Base-by-base conservation (phyloP, 2,888 invertebrate species). In the Macropis europaea region DNA sequence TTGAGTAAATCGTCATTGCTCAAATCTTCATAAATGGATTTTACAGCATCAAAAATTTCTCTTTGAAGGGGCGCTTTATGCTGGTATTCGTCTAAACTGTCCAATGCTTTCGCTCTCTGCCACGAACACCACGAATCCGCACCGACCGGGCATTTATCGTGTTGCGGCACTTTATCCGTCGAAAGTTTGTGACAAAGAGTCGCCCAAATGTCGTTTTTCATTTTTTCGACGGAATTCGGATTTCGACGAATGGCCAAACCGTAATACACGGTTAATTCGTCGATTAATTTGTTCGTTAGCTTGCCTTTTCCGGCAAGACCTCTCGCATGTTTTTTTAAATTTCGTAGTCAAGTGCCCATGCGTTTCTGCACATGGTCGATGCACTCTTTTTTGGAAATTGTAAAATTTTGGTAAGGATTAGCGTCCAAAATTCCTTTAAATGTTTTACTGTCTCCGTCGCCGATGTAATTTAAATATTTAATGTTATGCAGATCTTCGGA, bases 141-240 rank as follows among this genome's bases (percentile, higher is more conserved):
- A 13, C 71, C 54, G 32, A 24, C 38, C 5, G 82, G 84, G 73
- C 84, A 84, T 34, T 70, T 28, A 5, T 71, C 42, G 47, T 84
- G 81, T 22, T 73, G 66, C 9, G 80, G 81, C 15, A 76, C 63
- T 50, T 73, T 71, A 38, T 82, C 70, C 6, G 82, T 71, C 4
- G 81, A 84, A 42, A 26, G 42, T 45, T 73, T 77, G 54, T 84
- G 84, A 32, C 66, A 75, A 45, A 70, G 84, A 5, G 68, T 70
- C 5, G 83, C 82, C 82, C 79, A 84, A 43, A 84, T 59, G 1
- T 63, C 81, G 53, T 70, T 70, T 53, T 75, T 81, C 81, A 82
- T 83, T 6, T 71, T 56, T 34, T 76, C 76, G 9, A 75, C 26
- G 17, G 72, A 72, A 54, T 78, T 38, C 5, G 69, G 22, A 53